These are phyloP conservation scores for Linnaemya tessellans DNA, from an alignment of 2,888 invertebrate genomes.

Conservation along the genomic window DNA sequence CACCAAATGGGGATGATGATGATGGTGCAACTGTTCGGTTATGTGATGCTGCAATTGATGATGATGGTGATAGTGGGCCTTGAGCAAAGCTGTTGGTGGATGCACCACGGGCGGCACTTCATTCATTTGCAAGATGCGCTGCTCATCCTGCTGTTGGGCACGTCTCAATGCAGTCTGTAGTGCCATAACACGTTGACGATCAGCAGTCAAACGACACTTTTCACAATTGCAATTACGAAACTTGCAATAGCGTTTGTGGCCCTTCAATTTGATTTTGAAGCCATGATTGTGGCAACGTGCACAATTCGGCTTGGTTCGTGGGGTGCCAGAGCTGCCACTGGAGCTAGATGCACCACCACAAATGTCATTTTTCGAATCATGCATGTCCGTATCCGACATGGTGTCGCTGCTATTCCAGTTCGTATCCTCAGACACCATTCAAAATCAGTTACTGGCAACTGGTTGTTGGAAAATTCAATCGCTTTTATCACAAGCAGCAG, in stretches of 20 bases:
- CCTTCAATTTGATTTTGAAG: conserved; percentile 93
- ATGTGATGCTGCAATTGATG: conserved; percentile 82
- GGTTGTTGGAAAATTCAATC: conserved; percentile 35
- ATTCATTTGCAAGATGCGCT: conserved; percentile 84
- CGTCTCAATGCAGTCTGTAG: conserved; percentile 92
- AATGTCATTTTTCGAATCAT: conserved; percentile 84
- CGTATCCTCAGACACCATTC: conserved; percentile 83
- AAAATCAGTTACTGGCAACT: conserved; percentile 71
- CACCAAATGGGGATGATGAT: conserved; percentile 64
- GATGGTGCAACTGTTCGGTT: conserved; percentile 84
- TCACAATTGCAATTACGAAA: conserved; percentile 93
- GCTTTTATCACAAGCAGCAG: not conserved
- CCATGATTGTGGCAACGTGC: conserved; percentile 96
- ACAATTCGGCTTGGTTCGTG: conserved; percentile 95
- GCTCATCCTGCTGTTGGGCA: conserved; percentile 94
- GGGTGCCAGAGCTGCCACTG: conserved; percentile 86
- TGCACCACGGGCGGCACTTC: conserved; percentile 84
- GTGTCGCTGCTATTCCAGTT: conserved; percentile 83
- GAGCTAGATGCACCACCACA: conserved; percentile 84
- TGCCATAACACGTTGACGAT: conserved; percentile 95
- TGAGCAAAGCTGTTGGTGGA: conserved; percentile 75
- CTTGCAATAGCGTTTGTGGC: conserved; percentile 96
- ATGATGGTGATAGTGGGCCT: conserved; percentile 80
- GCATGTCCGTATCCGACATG: conserved; percentile 85
- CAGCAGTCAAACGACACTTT: conserved; percentile 93